Evolutionary conservation across 2,113 vertebrate genomes (phyloP), one percentile per base, ranked within the genome.

Genomic region (Petroica traversi): DNA sequence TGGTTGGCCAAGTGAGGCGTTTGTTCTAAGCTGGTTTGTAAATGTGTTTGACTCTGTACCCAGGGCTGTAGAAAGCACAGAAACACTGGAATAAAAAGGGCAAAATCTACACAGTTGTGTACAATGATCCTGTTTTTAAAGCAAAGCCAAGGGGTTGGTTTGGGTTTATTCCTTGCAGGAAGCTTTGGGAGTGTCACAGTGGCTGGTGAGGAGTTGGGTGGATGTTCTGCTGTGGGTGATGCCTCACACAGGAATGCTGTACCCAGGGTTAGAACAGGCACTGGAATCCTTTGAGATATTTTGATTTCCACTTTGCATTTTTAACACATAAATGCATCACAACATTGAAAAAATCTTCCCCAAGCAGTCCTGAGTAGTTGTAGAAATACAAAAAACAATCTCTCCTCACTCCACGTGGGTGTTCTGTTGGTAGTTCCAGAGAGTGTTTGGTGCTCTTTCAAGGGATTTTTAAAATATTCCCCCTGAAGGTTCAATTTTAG

Each of bases 81-180:
- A 94, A 92, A 93, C 91, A 64, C 86, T 96, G 94, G 94, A 97
- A 95, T 92, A 78, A 94, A 96, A 78, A 89, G 93, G 94, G 94
- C 92, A 46, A 54, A 88, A 79, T 67, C 46, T 11, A 45, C 91
- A 93, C 78, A 52, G 19, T 38, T 8, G 8, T 79, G 62, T 63
- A 54, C 45, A 78, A n/a, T 6, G 79, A 88, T 15, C 55, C 92
- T 36, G 54, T 82, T 73, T 49, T 86, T 86, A 38, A 36, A 61
- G 73, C 52, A 22, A 25, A 92, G 85, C 8, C 31, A 36, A 81
- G 43, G 57, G 68, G 12, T 11, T 58, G 77, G 25, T 8, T 55
- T 59, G 52, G 38, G 52, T 14, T 80, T 67, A 36, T 68, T 55
- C 20, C 69, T 62, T 51, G 29, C 77, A 90, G 87, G 84, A 48